phyloP scores from a whole-genome alignment of 2,797 vertebrate species.

The Ataeniobius toweri region DNA sequence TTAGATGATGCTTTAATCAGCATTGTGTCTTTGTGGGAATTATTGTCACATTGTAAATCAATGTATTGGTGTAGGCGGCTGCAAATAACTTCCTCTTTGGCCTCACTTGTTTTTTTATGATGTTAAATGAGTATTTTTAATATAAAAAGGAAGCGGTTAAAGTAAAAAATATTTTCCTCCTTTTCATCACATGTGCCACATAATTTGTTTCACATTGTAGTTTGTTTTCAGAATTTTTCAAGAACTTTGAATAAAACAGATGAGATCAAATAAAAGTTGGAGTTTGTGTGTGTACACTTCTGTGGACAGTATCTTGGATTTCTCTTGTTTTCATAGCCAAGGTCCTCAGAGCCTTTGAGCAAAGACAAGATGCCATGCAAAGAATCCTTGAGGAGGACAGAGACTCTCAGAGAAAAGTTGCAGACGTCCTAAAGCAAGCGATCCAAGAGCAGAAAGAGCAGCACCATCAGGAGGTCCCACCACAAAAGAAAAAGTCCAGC shows the following conservation, averaged over 20 bases:
- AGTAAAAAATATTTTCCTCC: too few relatives aligned
- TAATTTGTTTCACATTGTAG: background rate
- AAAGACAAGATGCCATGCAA: slow-evolving; percentile 58
- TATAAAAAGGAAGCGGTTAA: background rate
- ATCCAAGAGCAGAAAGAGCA: background rate
- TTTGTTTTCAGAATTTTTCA: background rate
- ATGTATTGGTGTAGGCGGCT: background rate
- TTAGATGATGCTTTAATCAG: too few relatives aligned
- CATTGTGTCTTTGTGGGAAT: background rate
- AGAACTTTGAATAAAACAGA: background rate
- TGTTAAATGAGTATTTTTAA: background rate
- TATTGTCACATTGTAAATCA: background rate
- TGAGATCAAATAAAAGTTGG: background rate
- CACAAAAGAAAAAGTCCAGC: background rate
- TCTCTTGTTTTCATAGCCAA: slow-evolving; percentile 30
- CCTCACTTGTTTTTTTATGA: background rate
- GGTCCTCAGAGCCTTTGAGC: slow-evolving; percentile 28
- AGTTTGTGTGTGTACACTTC: background rate
- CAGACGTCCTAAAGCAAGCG: background rate
- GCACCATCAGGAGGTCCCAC: background rate
- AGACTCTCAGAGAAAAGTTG: background rate
- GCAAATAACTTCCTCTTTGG: background rate
- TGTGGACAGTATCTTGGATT: background rate
- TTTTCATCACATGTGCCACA: too few relatives aligned
- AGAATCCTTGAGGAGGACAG: slow-evolving; percentile 40